A percentile compares a stretch with the other conserved stretches of the same genome.
phyloP scores from a whole-genome alignment of 2,888 invertebrate species.

The Morpho achilles region DNA sequence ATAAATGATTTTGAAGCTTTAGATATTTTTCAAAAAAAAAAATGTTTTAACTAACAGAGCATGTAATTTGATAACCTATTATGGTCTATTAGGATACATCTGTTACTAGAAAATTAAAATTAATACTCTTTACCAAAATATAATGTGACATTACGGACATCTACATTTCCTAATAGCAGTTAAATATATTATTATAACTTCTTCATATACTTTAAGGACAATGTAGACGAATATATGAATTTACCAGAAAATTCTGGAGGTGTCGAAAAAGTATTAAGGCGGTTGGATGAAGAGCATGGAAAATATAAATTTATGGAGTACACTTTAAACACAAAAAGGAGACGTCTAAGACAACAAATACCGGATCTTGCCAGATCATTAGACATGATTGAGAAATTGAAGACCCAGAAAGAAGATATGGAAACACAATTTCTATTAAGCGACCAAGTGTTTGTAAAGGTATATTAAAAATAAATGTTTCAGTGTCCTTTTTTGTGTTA shows the following conservation, averaged over 20 bases:
- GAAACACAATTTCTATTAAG: constrained; percentile 95
- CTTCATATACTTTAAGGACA: constrained; percentile 81
- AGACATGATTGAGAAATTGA: constrained; percentile 94
- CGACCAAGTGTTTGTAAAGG: constrained; percentile 91
- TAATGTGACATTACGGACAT: too few species aligned
- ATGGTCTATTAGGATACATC: too few species aligned
- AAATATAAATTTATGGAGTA: constrained; percentile 99
- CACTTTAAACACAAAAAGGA: constrained; percentile 91
- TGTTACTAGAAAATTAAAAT: too few species aligned
- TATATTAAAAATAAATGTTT: constrained; percentile 26
- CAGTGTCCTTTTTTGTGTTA: too few species aligned
- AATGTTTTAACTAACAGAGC: too few species aligned
- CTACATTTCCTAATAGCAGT: too few species aligned
- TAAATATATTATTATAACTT: background rate
- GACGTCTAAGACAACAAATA: constrained; percentile 92
- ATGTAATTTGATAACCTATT: too few species aligned
- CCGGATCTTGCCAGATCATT: constrained; percentile 96
- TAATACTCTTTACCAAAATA: too few species aligned
- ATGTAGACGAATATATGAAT: constrained; percentile 96
- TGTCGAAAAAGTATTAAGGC: constrained; percentile 91
- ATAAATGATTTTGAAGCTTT: too few species aligned
- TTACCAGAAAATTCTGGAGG: constrained; percentile 88
- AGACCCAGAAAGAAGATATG: constrained; percentile 87
- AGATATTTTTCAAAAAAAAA: too few species aligned
- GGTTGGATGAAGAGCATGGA: constrained; percentile 94